Percentiles rank a stretch among this genome's conserved stretches.
Evolutionary conservation across 2,797 vertebrate genomes (phyloP).

Genomic region (Cygnus olor): DNA sequence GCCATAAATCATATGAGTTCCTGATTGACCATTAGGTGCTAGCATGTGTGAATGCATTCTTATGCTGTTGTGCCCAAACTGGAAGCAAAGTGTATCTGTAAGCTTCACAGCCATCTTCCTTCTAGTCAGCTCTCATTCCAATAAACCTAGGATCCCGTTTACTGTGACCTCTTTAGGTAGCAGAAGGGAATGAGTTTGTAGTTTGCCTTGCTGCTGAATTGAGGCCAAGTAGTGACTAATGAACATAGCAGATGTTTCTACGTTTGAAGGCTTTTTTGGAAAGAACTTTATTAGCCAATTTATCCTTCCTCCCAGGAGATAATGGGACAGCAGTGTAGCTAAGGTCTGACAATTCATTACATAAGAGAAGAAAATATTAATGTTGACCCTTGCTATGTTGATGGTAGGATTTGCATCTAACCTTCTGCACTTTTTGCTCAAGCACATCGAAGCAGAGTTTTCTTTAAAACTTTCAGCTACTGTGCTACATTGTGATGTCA

Average conservation of each 20-base stretch:
- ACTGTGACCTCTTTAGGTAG: slow-evolving; percentile 20
- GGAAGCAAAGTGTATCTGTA: background rate
- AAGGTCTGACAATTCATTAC: slow-evolving; percentile 54
- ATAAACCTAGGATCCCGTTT: background rate
- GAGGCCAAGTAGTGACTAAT: slow-evolving; percentile 67
- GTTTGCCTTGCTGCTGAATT: slow-evolving; percentile 55
- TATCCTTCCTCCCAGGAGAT: slow-evolving; percentile 59
- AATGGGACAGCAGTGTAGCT: slow-evolving; percentile 10
- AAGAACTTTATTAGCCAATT: slow-evolving; percentile 51
- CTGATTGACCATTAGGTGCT: background rate
- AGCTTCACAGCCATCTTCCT: background rate
- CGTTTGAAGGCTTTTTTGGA: slow-evolving; percentile 54
- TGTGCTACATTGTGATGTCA: background rate
- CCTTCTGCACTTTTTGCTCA: background rate
- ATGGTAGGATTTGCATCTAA: slow-evolving; percentile 18
- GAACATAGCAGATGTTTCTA: slow-evolving; percentile 68
- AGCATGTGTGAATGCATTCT: background rate
- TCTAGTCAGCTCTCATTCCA: background rate
- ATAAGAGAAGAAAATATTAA: slow-evolving; percentile 32
- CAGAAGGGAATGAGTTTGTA: background rate
- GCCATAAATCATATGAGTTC: background rate
- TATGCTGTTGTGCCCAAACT: background rate
- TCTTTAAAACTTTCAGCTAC: slow-evolving; percentile 32
- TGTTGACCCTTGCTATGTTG: background rate
- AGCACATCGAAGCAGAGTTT: background rate